These are phyloP conservation scores for Eurytoma californica DNA, from an alignment of 2,888 invertebrate genomes.

Conservation along the genomic window DNA sequence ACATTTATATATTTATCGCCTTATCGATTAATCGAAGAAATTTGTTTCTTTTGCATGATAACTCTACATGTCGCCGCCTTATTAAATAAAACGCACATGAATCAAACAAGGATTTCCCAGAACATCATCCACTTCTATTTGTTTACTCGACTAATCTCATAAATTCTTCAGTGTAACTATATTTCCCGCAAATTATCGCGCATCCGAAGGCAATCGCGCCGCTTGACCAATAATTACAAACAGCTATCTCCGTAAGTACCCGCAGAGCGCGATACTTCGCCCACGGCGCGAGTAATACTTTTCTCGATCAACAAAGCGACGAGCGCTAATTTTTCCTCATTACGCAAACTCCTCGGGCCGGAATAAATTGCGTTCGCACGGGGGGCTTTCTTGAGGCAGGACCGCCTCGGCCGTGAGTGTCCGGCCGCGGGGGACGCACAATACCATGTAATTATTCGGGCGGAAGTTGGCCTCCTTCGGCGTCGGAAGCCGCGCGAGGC, in stretches of 20 bases:
- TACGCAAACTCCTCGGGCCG: neutral
- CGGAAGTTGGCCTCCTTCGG: slow-evolving; percentile 31
- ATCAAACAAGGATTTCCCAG: neutral
- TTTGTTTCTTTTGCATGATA: too few relatives aligned
- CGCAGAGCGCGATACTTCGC: too few relatives aligned
- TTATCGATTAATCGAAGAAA: too few relatives aligned
- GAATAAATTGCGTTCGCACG: neutral
- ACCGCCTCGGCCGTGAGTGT: neutral
- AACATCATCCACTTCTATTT: neutral
- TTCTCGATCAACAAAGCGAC: slow-evolving; percentile 9
- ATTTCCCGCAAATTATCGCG: neutral
- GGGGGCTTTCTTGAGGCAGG: too few relatives aligned
- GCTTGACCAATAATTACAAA: neutral
- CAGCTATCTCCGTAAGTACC: neutral
- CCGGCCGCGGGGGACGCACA: neutral
- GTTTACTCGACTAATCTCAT: too few relatives aligned
- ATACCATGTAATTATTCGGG: slow-evolving; percentile 49
- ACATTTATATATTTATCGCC: too few relatives aligned
- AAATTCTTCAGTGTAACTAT: too few relatives aligned
- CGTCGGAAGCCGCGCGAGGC: neutral
- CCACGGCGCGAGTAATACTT: neutral
- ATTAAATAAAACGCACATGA: too few relatives aligned
- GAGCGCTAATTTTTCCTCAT: neutral
- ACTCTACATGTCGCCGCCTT: too few relatives aligned
- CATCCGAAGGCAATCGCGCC: neutral